These are phyloP conservation scores for Syrista parreyssii DNA, from an alignment of 2,888 invertebrate genomes.

Conservation along the genomic window DNA sequence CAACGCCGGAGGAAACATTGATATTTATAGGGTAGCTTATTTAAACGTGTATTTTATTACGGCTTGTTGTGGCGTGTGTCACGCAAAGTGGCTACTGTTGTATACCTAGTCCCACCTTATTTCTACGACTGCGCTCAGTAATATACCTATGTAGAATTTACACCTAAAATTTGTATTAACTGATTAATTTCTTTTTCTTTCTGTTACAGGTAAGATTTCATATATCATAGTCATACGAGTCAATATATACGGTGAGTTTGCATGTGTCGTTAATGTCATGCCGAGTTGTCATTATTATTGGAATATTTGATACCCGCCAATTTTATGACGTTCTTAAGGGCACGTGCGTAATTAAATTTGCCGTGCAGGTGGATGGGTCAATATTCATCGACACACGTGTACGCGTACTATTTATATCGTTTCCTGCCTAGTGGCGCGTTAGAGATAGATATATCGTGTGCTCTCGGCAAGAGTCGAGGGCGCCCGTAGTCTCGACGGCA, in stretches of 20 bases:
- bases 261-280: neutral
- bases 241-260: neutral
- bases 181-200: constrained; percentile 31
- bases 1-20: constrained; percentile 34
- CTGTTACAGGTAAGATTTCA: constrained; percentile 53
- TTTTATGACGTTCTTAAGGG: neutral
- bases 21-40: constrained; percentile 42
- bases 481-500: constrained; percentile 10
- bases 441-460: constrained; percentile 45
- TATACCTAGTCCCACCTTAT: neutral
- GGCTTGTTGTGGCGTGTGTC: neutral
- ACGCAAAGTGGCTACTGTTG: neutral
- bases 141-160: neutral
- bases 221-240: neutral
- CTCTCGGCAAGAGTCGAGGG: neutral
- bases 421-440: constrained; percentile 45
- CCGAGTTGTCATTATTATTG: neutral
- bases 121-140: neutral
- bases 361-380: neutral
- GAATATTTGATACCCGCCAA: neutral
- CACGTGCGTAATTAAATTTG: neutral
- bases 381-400: neutral
- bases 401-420: constrained; percentile 46
- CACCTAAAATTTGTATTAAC: constrained; percentile 19
- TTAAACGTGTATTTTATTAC: neutral